Conservation (phyloP, 2,888 invertebrate genomes). For the Folsomia candida region DNA sequence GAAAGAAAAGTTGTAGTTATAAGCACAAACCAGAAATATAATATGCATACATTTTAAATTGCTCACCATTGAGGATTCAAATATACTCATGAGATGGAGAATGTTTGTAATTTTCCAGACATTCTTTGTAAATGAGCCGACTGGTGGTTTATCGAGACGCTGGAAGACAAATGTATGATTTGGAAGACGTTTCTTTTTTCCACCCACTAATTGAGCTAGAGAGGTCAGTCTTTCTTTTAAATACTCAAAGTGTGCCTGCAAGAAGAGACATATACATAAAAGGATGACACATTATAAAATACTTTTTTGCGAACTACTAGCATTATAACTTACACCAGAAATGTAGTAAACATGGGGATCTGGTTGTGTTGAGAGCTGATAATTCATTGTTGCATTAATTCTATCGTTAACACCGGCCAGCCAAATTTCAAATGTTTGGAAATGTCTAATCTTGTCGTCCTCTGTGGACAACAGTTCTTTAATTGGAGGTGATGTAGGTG, state of each 20-base stretch:
- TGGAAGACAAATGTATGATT: slow-evolving; percentile 64
- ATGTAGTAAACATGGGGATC: slow-evolving; percentile 69
- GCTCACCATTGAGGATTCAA: slow-evolving; percentile 64
- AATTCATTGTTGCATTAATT: slow-evolving; percentile 72
- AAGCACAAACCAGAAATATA: background rate
- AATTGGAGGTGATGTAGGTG: background rate
- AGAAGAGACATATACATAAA: slow-evolving; percentile 2
- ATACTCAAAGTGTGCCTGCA: slow-evolving; percentile 67
- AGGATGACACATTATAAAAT: background rate
- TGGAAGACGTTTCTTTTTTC: slow-evolving; percentile 65
- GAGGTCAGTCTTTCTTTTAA: slow-evolving; percentile 69
- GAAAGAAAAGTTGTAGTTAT: no score
- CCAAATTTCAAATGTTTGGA: slow-evolving; percentile 57
- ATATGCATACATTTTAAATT: background rate
- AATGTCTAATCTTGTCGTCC: background rate
- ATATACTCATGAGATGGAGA: slow-evolving; percentile 69
- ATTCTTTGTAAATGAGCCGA: slow-evolving; percentile 68
- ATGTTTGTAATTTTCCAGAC: slow-evolving; percentile 72
- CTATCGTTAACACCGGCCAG: slow-evolving; percentile 72
- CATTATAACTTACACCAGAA: slow-evolving; percentile 63
- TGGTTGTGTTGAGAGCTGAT: slow-evolving; percentile 65
- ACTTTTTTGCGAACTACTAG: background rate
- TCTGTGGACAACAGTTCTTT: background rate
- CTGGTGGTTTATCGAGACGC: slow-evolving; percentile 62
- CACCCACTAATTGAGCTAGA: slow-evolving; percentile 52